phyloP scores from a whole-genome alignment of 2,888 invertebrate species.

The Drosophila trichaetosa region DNA sequence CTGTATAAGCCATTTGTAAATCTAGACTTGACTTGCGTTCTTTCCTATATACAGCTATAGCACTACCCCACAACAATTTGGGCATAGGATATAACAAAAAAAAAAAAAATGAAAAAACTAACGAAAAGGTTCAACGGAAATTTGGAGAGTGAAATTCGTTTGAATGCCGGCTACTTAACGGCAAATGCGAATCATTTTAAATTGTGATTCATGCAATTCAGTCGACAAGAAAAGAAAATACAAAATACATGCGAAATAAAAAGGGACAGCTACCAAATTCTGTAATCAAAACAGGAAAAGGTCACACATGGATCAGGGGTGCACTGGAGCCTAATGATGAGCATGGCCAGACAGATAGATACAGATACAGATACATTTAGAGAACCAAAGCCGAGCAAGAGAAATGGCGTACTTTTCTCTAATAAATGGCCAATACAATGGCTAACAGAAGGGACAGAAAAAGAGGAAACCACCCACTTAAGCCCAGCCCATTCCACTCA shows the following conservation, averaged over 20 bases:
- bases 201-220: constrained; percentile 67
- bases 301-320: constrained; percentile 54
- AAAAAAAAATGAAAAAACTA: background rate
- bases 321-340: constrained; percentile 62
- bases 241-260: constrained; percentile 16
- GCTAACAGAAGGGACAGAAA: constrained; percentile 9
- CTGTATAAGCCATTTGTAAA: background rate
- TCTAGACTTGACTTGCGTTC: background rate
- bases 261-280: constrained; percentile 47
- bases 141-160: constrained; percentile 38
- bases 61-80: background rate
- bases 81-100: constrained; percentile 11
- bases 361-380: constrained; percentile 5
- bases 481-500: accelerated
- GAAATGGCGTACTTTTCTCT: constrained; percentile 48
- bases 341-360: constrained; percentile 26
- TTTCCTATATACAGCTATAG: background rate
- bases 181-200: constrained; percentile 78
- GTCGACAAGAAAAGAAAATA: constrained; percentile 11
- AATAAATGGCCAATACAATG: constrained; percentile 48
- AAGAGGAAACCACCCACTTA: background rate
- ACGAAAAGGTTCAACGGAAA: constrained; percentile 56
- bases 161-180: constrained; percentile 68
- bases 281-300: constrained; percentile 64
- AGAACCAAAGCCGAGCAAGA: constrained; percentile 39